phyloP scores from a whole-genome alignment of 2,797 vertebrate genomes.

The Delichon dasypus region DNA sequence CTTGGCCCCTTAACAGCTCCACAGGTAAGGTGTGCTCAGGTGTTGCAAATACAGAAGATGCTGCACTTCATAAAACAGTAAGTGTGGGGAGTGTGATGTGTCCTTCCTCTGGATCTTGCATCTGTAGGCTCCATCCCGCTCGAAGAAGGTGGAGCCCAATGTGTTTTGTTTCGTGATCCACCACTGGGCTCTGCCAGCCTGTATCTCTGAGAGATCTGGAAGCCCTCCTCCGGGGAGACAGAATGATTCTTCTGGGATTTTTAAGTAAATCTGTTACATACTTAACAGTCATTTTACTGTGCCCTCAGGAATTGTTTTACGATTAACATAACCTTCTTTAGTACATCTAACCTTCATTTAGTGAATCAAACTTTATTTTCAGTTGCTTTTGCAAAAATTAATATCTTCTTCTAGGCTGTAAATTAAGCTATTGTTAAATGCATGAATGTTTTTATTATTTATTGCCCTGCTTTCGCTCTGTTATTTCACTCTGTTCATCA shows the following conservation, averaged over 20 bases:
- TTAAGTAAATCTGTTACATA: constrained; percentile 45
- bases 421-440: constrained; percentile 30
- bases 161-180: background rate
- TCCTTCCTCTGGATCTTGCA: background rate
- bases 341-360: constrained; percentile 30
- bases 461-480: background rate
- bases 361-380: constrained; percentile 43
- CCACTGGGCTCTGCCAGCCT: background rate
- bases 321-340: constrained; percentile 39
- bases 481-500: background rate
- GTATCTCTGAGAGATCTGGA: background rate
- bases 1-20: background rate
- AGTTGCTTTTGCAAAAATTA: constrained; percentile 18
- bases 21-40: background rate
- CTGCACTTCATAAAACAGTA: background rate
- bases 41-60: background rate
- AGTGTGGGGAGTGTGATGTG: background rate
- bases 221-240: background rate
- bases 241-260: constrained; percentile 30
- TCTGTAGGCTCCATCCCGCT: background rate
- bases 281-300: constrained; percentile 38
- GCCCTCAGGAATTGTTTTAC: constrained; percentile 30
- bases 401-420: background rate
- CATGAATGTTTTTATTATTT: constrained; percentile 23
- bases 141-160: background rate